Percentiles rank a stretch among this genome's conserved stretches.
phyloP scores from a whole-genome alignment of 2,888 invertebrate genomes.

The Lycia hirtaria region DNA sequence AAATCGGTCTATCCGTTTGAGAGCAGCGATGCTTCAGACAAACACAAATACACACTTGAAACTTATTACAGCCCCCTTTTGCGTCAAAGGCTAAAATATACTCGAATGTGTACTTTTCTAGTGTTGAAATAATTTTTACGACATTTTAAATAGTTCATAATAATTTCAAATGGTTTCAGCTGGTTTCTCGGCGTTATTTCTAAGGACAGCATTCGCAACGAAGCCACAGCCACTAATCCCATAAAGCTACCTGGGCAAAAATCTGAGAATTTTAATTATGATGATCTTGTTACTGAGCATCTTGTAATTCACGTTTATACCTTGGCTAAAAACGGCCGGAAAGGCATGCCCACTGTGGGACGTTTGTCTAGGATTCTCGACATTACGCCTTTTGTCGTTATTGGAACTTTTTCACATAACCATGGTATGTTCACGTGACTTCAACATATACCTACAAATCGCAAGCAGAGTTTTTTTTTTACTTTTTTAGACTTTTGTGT shows the following conservation, averaged over 20 bases:
- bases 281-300: slow-evolving; percentile 85
- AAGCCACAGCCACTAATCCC: slow-evolving; percentile 85
- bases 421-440: background rate
- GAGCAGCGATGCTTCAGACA: too few relatives aligned
- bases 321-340: slow-evolving; percentile 75
- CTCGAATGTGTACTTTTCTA: too few relatives aligned
- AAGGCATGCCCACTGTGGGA: slow-evolving; percentile 84
- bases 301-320: slow-evolving; percentile 89
- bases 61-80: too few relatives aligned
- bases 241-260: slow-evolving; percentile 68
- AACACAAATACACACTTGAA: too few relatives aligned
- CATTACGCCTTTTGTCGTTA: slow-evolving; percentile 89
- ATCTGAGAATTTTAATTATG: slow-evolving; percentile 72
- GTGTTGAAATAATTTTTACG: background rate
- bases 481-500: too few relatives aligned
- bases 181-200: slow-evolving; percentile 53
- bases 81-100: too few relatives aligned
- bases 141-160: slow-evolving; percentile 12
- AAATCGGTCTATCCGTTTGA: too few relatives aligned
- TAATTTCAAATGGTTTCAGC: slow-evolving; percentile 34
- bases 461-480: too few relatives aligned
- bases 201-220: slow-evolving; percentile 84
- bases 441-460: too few relatives aligned
- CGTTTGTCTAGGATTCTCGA: slow-evolving; percentile 91
- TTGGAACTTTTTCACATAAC: slow-evolving; percentile 56